phyloP scores from a whole-genome alignment of 2,888 invertebrate genomes.

The Drosophila kuntzei region DNA sequence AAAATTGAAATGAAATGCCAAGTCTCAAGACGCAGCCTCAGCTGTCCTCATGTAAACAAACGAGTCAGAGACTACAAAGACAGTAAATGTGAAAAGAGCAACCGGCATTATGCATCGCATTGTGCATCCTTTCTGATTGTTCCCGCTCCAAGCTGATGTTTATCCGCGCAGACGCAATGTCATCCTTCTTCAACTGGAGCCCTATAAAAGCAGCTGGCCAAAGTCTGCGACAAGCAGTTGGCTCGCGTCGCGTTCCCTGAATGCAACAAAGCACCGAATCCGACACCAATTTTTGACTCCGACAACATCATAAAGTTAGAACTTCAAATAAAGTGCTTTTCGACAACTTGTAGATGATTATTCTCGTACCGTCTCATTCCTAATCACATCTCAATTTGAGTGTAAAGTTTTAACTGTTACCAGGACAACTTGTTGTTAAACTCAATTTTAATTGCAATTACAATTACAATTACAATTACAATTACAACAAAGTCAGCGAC shows the following conservation, averaged over 20 bases:
- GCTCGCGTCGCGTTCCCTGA: constrained; percentile 47
- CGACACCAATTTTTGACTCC: background rate
- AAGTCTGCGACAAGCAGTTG: constrained; percentile 52
- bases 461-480: constrained; percentile 3
- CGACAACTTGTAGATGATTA: constrained; percentile 46
- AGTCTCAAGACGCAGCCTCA: constrained; percentile 34
- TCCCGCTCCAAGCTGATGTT: constrained; percentile 11
- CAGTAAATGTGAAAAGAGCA: constrained; percentile 61
- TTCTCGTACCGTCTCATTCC: background rate
- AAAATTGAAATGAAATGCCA: constrained; percentile 42
- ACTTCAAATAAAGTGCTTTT: constrained; percentile 6
- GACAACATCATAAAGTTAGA: background rate
- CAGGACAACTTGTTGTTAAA: constrained; percentile 21
- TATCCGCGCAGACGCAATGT: constrained; percentile 70
- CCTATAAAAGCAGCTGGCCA: constrained; percentile 64
- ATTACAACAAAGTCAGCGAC: background rate
- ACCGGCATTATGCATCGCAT: constrained; percentile 45
- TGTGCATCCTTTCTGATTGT: constrained; percentile 18
- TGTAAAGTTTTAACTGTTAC: constrained; percentile 17
- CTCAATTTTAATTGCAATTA: background rate
- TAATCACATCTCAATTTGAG: background rate
- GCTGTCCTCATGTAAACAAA: constrained; percentile 76
- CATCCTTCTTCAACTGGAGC: background rate
- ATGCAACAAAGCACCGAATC: constrained; percentile 9
- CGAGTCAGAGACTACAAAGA: constrained; percentile 30